These are phyloP conservation scores for Ptychoptera contaminata DNA, from an alignment of 2,888 invertebrate genomes.

Conservation along the genomic window DNA sequence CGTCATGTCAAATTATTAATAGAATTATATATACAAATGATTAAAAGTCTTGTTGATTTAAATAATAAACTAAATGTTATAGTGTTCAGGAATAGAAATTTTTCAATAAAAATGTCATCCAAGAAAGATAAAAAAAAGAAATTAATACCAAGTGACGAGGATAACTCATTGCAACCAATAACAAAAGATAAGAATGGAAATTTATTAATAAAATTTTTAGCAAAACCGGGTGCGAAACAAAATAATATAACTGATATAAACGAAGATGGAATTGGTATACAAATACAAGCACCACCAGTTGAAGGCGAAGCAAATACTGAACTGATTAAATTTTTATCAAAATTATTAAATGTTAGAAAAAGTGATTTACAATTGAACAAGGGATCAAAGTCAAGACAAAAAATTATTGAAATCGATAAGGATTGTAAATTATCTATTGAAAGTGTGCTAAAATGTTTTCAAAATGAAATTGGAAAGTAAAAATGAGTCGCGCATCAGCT, in stretches of 20 bases:
- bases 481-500: too few relatives aligned
- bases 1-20: too few relatives aligned
- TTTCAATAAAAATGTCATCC: neutral
- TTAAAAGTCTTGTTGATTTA: too few relatives aligned
- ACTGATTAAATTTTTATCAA: constrained; percentile 52
- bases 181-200: constrained; percentile 39
- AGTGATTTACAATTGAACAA: constrained; percentile 49
- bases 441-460: constrained; percentile 29
- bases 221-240: constrained; percentile 60
- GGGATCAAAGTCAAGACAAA: constrained; percentile 42
- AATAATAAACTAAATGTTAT: neutral
- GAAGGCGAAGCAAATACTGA: constrained; percentile 71
- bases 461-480: constrained; percentile 20
- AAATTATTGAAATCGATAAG: constrained; percentile 35
- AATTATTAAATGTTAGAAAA: constrained; percentile 50
- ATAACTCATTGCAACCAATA: constrained; percentile 19
- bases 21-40: too few relatives aligned
- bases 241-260: constrained; percentile 48
- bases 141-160: constrained; percentile 5
- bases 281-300: constrained; percentile 64
- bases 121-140: neutral
- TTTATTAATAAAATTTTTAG: constrained; percentile 45
- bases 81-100: neutral
- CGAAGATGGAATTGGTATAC: constrained; percentile 50
- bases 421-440: constrained; percentile 28